These are phyloP conservation scores for Calycopis cecrops DNA, from an alignment of 1,140 invertebrate genomes.

Conservation along the genomic window DNA sequence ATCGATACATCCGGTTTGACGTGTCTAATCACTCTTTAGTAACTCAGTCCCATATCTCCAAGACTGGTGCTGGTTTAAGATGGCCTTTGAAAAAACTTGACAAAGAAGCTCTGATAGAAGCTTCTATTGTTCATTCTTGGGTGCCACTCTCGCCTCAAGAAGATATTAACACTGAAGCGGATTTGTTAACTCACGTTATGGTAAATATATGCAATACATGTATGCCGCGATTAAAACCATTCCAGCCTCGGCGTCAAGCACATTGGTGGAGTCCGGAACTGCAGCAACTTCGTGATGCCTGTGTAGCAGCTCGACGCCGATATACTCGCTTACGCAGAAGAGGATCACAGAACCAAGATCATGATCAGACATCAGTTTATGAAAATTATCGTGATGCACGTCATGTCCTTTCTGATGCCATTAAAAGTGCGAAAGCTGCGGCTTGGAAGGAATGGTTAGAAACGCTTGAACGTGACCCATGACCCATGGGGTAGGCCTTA, in stretches of 20 bases:
- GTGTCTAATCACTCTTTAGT: neutral
- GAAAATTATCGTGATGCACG: neutral
- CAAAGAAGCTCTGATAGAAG: neutral
- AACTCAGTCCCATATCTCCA: neutral
- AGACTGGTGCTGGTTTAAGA: neutral
- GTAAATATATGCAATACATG: neutral
- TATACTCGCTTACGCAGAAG: neutral
- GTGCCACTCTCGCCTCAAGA: neutral
- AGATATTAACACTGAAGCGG: neutral
- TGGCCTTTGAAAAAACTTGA: neutral
- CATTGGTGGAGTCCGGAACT: conserved; percentile 1
- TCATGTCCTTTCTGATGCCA: neutral
- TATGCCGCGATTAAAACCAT: neutral
- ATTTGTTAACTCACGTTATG: too few relatives aligned
- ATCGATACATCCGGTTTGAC: neutral
- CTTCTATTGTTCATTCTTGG: neutral
- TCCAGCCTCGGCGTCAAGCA: neutral
- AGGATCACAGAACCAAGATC: neutral
- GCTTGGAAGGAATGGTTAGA: too few relatives aligned
- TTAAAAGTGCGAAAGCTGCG: too few relatives aligned
- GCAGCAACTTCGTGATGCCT: neutral
- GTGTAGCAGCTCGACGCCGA: neutral
- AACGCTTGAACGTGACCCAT: too few relatives aligned
- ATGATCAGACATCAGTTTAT: neutral
- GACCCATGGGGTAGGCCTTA: neutral